Evolutionary conservation across 2,113 vertebrate genomes (phyloP).

Genomic region (Passer montanus): DNA sequence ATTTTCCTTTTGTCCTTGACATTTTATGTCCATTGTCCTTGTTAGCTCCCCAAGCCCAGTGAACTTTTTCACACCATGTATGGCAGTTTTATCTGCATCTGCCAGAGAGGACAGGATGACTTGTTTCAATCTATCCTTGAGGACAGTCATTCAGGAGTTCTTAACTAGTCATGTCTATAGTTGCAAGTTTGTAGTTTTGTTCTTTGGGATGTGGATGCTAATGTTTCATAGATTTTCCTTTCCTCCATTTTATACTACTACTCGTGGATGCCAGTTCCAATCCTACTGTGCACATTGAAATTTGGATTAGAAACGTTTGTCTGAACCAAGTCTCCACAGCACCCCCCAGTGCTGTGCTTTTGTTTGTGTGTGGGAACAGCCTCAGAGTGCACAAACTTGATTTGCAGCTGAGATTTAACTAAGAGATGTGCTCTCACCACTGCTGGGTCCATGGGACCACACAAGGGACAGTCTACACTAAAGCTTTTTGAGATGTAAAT

Average conservation of each 20-base stretch:
- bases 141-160: not conserved
- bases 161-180: not conserved
- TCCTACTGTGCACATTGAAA: not conserved
- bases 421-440: not conserved
- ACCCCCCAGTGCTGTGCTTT: not conserved
- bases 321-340: accelerated
- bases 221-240: not conserved
- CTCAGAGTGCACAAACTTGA: not conserved
- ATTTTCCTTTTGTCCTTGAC: not conserved
- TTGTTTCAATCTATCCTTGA: not conserved
- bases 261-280: not conserved
- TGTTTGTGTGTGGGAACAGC: not conserved
- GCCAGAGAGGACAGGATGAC: not conserved
- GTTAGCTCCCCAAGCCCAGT: not conserved
- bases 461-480: not conserved
- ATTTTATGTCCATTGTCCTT: not conserved
- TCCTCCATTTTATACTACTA: not conserved
- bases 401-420: not conserved
- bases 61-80: not conserved
- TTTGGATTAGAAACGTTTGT: not conserved
- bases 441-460: not conserved
- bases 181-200: not conserved
- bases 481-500: not conserved
- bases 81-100: not conserved
- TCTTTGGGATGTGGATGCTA: not conserved